Percentiles rank a stretch among this genome's conserved stretches.
Conservation (phyloP, 1,140 invertebrate species). For the Tetragnatha versicolor region DNA sequence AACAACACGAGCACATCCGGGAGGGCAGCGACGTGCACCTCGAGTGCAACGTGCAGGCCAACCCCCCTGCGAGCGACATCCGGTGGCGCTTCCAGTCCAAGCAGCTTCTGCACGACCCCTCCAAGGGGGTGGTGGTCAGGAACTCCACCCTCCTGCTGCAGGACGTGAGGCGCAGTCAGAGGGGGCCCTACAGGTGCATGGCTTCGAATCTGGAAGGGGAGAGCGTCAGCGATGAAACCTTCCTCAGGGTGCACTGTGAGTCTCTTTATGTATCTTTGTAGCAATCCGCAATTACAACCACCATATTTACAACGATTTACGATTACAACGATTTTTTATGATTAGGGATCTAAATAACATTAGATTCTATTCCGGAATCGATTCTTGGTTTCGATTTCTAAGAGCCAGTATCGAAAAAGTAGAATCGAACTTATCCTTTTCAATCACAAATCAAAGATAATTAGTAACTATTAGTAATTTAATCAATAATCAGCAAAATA, state of each 20-base stretch:
- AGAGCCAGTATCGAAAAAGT: no score
- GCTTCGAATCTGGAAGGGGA: conserved; percentile 58
- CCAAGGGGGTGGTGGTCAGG: conserved; percentile 71
- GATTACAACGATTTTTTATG: no score
- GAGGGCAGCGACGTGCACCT: conserved; percentile 86
- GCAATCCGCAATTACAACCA: no score
- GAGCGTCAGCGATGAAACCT: conserved; percentile 56
- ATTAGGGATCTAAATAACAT: no score
- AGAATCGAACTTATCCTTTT: no score
- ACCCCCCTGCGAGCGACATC: conserved; percentile 81
- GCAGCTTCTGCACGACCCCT: conserved; percentile 57
- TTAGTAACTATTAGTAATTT: no score
- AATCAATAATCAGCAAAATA: no score
- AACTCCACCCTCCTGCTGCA: conserved; percentile 53
- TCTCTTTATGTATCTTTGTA: no score
- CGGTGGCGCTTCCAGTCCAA: conserved; percentile 79
- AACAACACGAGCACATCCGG: conserved; percentile 80
- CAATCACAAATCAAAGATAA: no score
- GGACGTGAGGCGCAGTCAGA: conserved; percentile 49
- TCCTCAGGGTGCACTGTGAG: conserved; percentile 58
- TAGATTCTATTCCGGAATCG: no score
- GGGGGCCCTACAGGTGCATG: conserved; percentile 57
- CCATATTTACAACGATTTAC: no score
- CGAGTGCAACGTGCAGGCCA: conserved; percentile 86
- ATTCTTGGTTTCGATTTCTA: no score